Percentiles rank a stretch among this genome's conserved stretches.
phyloP scores from a whole-genome alignment of 2,797 vertebrate genomes.

The Morelia viridis region DNA sequence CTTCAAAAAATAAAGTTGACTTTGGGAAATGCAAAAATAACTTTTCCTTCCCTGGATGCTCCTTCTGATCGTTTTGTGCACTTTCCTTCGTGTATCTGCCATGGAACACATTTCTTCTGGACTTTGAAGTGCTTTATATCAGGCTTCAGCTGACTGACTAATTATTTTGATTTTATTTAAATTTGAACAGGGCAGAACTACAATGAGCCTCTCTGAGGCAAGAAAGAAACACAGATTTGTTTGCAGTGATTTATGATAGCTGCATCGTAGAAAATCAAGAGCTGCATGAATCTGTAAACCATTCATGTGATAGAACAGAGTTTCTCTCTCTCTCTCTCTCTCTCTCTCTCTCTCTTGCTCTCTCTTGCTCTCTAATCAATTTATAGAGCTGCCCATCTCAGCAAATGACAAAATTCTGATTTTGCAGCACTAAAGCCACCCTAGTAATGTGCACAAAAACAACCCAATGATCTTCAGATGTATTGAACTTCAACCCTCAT shows the following conservation, averaged over 20 bases:
- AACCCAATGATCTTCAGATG: not conserved
- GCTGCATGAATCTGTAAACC: not conserved
- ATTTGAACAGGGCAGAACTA: constrained; percentile 33
- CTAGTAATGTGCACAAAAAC: not conserved
- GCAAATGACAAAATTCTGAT: not conserved
- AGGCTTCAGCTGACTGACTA: constrained; percentile 24
- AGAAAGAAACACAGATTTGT: constrained; percentile 5
- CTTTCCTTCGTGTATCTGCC: constrained; percentile 4
- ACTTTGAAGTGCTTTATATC: constrained; percentile 5
- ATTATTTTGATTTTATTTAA: constrained; percentile 18
- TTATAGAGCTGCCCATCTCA: not conserved
- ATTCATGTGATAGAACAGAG: not conserved
- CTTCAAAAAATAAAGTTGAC: not conserved
- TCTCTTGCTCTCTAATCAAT: not conserved
- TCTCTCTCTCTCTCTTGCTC: not conserved
- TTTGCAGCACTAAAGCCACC: not conserved
- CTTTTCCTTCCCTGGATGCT: not conserved
- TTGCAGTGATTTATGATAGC: not conserved
- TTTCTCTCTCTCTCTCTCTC: not conserved
- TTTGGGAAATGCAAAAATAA: constrained; percentile 30
- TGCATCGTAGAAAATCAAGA: not conserved
- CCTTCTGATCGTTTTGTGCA: constrained; percentile 5
- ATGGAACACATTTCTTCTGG: constrained; percentile 27
- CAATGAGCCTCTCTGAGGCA: constrained; percentile 7
- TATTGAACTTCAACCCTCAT: not conserved